A percentile compares a stretch with the other conserved stretches of the same genome.
Conservation (phyloP, 2,888 invertebrate species). For the Eucera pruinosa region DNA sequence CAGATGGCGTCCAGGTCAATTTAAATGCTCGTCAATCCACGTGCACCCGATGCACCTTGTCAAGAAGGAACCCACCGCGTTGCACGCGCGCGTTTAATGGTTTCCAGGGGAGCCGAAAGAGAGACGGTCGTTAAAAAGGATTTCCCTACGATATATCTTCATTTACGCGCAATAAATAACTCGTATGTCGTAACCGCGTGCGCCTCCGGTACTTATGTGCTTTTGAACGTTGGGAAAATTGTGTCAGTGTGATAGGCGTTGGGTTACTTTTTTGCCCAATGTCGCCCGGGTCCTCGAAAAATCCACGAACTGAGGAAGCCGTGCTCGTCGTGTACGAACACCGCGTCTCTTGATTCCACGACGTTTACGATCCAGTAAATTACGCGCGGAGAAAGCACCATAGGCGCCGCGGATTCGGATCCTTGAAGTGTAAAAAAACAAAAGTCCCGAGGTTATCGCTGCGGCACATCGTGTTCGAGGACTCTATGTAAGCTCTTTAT, state of each 20-base stretch:
- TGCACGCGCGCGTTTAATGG: conserved; percentile 54
- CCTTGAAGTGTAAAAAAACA: conserved; percentile 36
- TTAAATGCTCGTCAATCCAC: conserved; percentile 42
- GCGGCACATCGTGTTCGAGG: conserved; percentile 44
- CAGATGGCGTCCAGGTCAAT: conserved; percentile 14
- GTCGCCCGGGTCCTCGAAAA: conserved; percentile 39
- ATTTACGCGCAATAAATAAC: conserved; percentile 75
- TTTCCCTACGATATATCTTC: conserved; percentile 76
- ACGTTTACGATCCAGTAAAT: conserved; percentile 64
- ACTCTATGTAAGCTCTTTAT: conserved; percentile 15
- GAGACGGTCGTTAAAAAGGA: conserved; percentile 71
- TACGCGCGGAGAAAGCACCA: conserved; percentile 47
- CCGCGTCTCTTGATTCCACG: conserved; percentile 25
- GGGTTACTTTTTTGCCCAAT: conserved; percentile 55
- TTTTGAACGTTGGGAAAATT: conserved; percentile 51
- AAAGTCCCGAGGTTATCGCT: conserved; percentile 52
- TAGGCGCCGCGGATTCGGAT: conserved; percentile 33
- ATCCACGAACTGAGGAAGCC: conserved; percentile 36
- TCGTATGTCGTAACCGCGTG: conserved; percentile 46
- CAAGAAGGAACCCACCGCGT: conserved; percentile 5
- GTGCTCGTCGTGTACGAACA: conserved; percentile 13
- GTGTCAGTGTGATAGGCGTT: conserved; percentile 62
- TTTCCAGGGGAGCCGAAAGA: conserved; percentile 44
- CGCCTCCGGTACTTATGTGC: conserved; percentile 31
- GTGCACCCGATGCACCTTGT: conserved; percentile 19